A percentile compares a stretch with the other conserved stretches of the same genome.
These are phyloP conservation scores for Scaptomyza hsui DNA, from an alignment of 1,140 invertebrate species.

Conservation along the genomic window DNA sequence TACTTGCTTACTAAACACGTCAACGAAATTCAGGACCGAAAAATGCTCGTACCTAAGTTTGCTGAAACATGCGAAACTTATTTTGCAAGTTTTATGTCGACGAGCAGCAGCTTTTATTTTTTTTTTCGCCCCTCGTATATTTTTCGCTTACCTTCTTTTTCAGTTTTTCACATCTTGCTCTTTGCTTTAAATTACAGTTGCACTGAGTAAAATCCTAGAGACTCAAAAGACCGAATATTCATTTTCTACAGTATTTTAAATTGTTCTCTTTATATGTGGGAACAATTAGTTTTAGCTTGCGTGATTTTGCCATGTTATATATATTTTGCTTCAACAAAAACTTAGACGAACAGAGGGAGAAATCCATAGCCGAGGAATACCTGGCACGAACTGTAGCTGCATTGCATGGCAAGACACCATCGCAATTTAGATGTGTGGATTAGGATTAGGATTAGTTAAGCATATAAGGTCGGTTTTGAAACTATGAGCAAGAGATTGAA, in stretches of 20 bases:
- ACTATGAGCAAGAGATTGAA: slow-evolving; percentile 8
- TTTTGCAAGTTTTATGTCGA: slow-evolving; percentile 81
- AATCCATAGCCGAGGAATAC: slow-evolving; percentile 54
- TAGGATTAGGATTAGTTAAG: no score
- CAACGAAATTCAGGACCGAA: slow-evolving; percentile 55
- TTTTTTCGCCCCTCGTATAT: slow-evolving; percentile 46
- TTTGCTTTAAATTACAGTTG: slow-evolving; percentile 68
- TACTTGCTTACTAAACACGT: slow-evolving; percentile 24
- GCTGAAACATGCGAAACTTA: slow-evolving; percentile 80
- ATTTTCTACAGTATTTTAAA: not conserved
- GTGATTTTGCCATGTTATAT: not conserved
- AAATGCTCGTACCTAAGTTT: slow-evolving; percentile 62
- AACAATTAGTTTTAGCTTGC: no score
- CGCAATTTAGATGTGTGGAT: slow-evolving; percentile 50
- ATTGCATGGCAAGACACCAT: slow-evolving; percentile 77
- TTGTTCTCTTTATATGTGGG: not conserved
- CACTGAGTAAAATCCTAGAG: slow-evolving; percentile 43
- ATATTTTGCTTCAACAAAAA: slow-evolving; percentile 39
- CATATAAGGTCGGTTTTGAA: slow-evolving; percentile 35
- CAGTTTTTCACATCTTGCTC: slow-evolving; percentile 72
- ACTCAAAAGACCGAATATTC: not conserved
- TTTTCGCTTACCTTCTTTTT: slow-evolving; percentile 49
- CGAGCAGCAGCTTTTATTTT: slow-evolving; percentile 75
- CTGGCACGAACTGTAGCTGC: slow-evolving; percentile 36
- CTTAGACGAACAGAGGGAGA: slow-evolving; percentile 55